A percentile compares a stretch with the other conserved stretches of the same genome.
Conservation (phyloP, 1,140 invertebrate species). For the Heliconius himera region DNA sequence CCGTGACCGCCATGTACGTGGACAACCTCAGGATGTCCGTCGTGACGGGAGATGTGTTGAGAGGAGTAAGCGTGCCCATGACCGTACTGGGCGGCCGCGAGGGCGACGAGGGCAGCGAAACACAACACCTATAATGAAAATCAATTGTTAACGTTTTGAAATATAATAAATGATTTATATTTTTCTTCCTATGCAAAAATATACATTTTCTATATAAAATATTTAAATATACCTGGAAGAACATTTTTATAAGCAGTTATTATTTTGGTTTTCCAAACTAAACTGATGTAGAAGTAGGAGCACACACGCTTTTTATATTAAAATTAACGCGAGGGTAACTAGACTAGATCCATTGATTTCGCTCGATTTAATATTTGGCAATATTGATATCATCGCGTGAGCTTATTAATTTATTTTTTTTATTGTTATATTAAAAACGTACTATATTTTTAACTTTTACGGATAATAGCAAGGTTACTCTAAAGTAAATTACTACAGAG, state of each 20-base stretch:
- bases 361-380: constrained; percentile 11
- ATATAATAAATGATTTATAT: background rate
- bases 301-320: constrained; percentile 40
- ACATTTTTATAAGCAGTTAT: constrained; percentile 35
- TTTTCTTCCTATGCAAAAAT: too few species aligned
- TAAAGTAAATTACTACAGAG: too few species aligned
- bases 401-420: background rate
- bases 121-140: constrained; percentile 24
- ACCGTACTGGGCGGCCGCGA: constrained; percentile 36
- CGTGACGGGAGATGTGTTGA: constrained; percentile 39
- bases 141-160: background rate
- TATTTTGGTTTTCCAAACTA: constrained; percentile 29
- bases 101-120: constrained; percentile 26
- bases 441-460: too few species aligned
- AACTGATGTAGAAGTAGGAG: constrained; percentile 37
- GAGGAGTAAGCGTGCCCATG: constrained; percentile 39
- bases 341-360: constrained; percentile 41
- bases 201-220: too few species aligned
- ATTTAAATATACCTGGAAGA: constrained; percentile 33
- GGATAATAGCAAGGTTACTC: too few species aligned
- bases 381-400: background rate
- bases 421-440: too few species aligned
- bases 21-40: constrained; percentile 41
- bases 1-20: constrained; percentile 37
- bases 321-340: constrained; percentile 30